Evolutionary conservation across 2,888 invertebrate species (phyloP), one percentile per base, ranked within the genome.

Genomic region (Ochropacha duplaris): DNA sequence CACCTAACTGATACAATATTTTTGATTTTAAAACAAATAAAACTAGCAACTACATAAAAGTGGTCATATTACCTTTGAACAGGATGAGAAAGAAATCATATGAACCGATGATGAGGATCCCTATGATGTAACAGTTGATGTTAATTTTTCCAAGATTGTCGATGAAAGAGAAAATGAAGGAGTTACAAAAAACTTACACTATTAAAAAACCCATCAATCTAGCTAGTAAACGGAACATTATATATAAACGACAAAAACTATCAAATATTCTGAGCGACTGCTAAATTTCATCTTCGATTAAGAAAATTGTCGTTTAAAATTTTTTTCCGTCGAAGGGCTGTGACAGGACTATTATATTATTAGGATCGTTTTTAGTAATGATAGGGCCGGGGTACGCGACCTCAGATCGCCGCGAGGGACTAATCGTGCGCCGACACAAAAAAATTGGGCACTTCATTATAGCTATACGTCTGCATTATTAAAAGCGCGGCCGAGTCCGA

Each of bases 271-370:
- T 83, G 86, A 90, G 85, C 81, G 80, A 78, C 85, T 86, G 88
- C 84, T 76, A 90, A 90, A 88, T 83, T 88, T 81, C 76, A 74
- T 81, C 76, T 81, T 72, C 82, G 84, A 90, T 89, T 90, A 88
- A 70, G 83, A 79, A 90, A 87, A 90, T 91, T 91, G 91, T 91
- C 92, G 86, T 81, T 87, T 84, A 80, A 78, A 79, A 82, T 81
- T 78, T 82, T 83, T 86, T 88, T 83, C 81, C 79, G 67, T 75
- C 76, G 72, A 80, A 87, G 83, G 87, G 82, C 83, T 91, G 90
- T 89, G 91, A 92, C 92, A 92, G 87, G 87, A 84, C 87, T 88
- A 91, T 92, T 92, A 92, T 90, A 90, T 88, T 91, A 92, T 92
- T 92, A 92, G 88, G 86, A 90, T 79, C 91, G 87, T 87, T 92